Evolutionary conservation across 2,888 invertebrate genomes (phyloP).

Genomic region (Pimpla rufipes): DNA sequence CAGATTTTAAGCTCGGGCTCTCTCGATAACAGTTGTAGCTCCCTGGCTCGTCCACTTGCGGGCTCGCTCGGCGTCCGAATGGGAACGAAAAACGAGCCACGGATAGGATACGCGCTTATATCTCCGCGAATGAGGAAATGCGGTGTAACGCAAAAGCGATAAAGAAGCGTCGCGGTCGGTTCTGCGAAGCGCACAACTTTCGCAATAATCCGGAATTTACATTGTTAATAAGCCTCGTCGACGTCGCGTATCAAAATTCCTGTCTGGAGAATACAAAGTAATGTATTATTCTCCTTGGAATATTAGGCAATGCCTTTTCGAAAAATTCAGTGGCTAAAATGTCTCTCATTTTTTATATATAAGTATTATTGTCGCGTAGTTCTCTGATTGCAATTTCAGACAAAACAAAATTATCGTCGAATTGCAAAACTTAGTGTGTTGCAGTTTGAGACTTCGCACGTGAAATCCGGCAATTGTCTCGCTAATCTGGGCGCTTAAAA

Average conservation of each 20-base stretch:
- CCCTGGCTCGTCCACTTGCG: background rate
- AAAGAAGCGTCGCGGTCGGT: background rate
- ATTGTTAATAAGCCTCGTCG: background rate
- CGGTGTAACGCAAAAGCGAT: background rate
- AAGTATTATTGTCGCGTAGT: too few relatives aligned
- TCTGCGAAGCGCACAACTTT: background rate
- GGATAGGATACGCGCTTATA: background rate
- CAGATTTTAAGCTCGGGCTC: slow-evolving; percentile 23
- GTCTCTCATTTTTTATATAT: too few relatives aligned
- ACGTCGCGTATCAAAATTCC: background rate
- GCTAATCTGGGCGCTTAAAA: too few relatives aligned
- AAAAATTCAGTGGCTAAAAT: too few relatives aligned
- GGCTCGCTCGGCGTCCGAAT: background rate
- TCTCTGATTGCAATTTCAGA: too few relatives aligned
- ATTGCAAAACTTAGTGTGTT: too few relatives aligned
- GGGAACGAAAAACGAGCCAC: background rate
- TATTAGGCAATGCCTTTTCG: too few relatives aligned
- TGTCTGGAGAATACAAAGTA: too few relatives aligned
- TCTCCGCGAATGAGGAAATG: slow-evolving; percentile 2
- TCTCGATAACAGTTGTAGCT: slow-evolving; percentile 10
- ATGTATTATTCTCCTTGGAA: too few relatives aligned
- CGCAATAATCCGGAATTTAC: background rate
- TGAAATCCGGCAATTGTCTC: too few relatives aligned
- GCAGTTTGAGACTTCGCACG: too few relatives aligned
- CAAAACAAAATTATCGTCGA: too few relatives aligned